Base-by-base conservation (phyloP, 2,113 vertebrate species). In the Hirundichthys speculiger region DNA sequence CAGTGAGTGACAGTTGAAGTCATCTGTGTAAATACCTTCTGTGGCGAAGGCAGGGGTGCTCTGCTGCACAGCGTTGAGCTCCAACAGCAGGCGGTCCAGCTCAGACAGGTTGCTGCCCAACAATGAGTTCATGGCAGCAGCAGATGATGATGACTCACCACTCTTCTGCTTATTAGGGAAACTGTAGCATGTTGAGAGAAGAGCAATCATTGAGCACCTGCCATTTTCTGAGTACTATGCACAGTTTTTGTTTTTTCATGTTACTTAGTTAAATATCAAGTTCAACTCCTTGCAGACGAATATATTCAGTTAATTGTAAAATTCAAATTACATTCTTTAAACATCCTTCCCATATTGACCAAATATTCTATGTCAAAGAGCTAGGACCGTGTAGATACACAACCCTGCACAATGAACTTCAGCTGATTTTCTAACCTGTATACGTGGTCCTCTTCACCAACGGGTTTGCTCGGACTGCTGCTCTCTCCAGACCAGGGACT, bases 101-200 rank as follows among this genome's bases (percentile, higher is more conserved):
- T 98, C 96, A 0, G 96, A 98, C 60, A 98, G 92, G 88, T 98
- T 98, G 90, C 91, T 96, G 77, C 96, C 96, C 88, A 97, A 73
- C 0, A 93, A 94, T 40, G 94, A 91, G 82, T 93, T 96, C 92
- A 95, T 95, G 68, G 92, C 87, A 1, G 90, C 91, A 16, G 94
- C 91, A 38, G 94, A 94, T 2, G 94, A 56, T 13, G 55, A 45
- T 16, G 48, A 93, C 24, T 96, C 95, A 0, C 93, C 90, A 12
- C 88, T 94, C 86, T 96, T 98, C 87, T 94, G 96, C 80, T 98
- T 98, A 80, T 96, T 96, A 3, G 96, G 96, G 64, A 98, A 96
- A 88, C 96, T 97, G 75, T 15, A 24, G 43, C 71, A 48, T 54
- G 53, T 13, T 21, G 13, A 70, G 20, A 81, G 3, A 61, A 53